Conservation (phyloP, 2,113 vertebrate genomes). For the Prionailurus viverrinus region DNA sequence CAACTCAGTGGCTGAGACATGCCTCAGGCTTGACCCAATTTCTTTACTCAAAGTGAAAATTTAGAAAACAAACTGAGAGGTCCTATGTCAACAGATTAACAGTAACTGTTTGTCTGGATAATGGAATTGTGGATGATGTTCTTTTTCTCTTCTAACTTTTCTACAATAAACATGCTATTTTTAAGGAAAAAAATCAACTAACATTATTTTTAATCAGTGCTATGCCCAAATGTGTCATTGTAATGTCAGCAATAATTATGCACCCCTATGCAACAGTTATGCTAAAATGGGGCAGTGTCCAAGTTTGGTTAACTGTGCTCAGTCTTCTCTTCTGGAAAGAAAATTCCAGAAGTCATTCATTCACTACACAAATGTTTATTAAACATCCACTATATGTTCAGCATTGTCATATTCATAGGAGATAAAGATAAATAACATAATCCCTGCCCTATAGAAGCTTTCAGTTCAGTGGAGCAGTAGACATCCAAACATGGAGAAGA, state of each 20-base stretch:
- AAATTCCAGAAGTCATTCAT: not conserved
- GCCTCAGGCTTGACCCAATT: not conserved
- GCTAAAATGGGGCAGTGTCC: not conserved
- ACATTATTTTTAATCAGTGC: not conserved
- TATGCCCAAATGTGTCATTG: not conserved
- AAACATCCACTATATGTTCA: not conserved
- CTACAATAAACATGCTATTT: not conserved
- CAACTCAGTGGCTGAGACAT: not conserved
- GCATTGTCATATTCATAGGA: not conserved
- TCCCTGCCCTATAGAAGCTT: not conserved
- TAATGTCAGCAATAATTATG: not conserved
- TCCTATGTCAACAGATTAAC: not conserved
- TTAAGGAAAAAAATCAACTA: slow-evolving; percentile 45
- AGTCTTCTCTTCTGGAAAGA: not conserved
- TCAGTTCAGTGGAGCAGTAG: not conserved
- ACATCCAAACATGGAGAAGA: not conserved
- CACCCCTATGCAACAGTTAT: not conserved
- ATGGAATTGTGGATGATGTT: not conserved
- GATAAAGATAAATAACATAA: not conserved
- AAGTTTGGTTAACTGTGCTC: not conserved
- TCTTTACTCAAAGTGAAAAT: slow-evolving; percentile 12
- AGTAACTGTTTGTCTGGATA: not conserved
- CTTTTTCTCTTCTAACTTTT: slow-evolving; percentile 11
- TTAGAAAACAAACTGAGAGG: not conserved
- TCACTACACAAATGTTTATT: not conserved